Evolutionary conservation across 2,888 invertebrate genomes (phyloP).

Genomic region (Agrenia bidenticulata): DNA sequence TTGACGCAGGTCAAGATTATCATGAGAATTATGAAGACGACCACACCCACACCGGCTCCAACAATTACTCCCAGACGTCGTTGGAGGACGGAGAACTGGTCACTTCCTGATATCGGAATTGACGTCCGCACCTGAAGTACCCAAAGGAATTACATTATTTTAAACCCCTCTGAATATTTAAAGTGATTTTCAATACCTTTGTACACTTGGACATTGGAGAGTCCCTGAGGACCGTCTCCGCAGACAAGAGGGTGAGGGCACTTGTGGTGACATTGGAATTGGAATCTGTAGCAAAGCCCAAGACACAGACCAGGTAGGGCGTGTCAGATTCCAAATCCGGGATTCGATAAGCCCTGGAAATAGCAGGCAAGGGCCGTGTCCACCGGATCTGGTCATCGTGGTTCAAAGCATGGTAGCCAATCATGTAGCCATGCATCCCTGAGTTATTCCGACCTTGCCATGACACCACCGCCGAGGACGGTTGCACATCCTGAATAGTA

Average conservation of each 20-base stretch:
- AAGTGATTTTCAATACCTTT: constrained; percentile 56
- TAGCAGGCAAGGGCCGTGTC: constrained; percentile 72
- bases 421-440: constrained; percentile 74
- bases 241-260: constrained; percentile 55
- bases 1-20: constrained; percentile 83
- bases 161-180: not conserved
- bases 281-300: constrained; percentile 78
- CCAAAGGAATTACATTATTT: not conserved
- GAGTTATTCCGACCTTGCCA: constrained; percentile 88
- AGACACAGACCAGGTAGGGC: constrained; percentile 80
- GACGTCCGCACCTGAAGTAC: constrained; percentile 47
- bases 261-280: constrained; percentile 60
- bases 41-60: constrained; percentile 81
- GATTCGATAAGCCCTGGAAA: constrained; percentile 72
- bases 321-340: constrained; percentile 75
- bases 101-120: constrained; percentile 56
- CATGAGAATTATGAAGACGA: constrained; percentile 79
- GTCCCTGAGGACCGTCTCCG: constrained; percentile 63
- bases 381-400: constrained; percentile 67
- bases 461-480: constrained; percentile 80
- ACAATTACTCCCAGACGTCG: constrained; percentile 80
- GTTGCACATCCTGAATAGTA: constrained; percentile 77
- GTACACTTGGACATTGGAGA: constrained; percentile 75
- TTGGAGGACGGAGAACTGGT: constrained; percentile 68
- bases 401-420: constrained; percentile 75